Evolutionary conservation across 2,888 invertebrate genomes (phyloP).

Genomic region (Harpalus rubripes): DNA sequence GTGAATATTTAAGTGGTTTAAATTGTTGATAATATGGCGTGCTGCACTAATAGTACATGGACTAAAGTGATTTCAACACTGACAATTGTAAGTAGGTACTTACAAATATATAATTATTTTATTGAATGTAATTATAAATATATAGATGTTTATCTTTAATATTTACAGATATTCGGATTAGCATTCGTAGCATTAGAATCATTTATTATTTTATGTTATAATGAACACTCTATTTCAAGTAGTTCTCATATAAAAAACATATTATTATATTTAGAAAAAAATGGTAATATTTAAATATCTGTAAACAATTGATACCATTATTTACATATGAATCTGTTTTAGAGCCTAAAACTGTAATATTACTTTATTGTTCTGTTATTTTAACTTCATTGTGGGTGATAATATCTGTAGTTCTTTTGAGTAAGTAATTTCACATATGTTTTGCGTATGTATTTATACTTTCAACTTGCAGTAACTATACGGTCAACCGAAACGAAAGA

Average conservation of each 20-base stretch:
- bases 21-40: conserved; percentile 34
- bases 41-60: conserved; percentile 14
- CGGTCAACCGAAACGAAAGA: background rate
- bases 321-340: background rate
- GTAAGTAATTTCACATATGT: background rate
- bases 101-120: background rate
- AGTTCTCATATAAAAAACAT: background rate
- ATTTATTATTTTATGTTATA: too few relatives aligned
- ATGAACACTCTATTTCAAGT: too few relatives aligned
- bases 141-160: too few relatives aligned
- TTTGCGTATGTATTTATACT: too few relatives aligned
- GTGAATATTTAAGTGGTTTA: conserved; percentile 7
- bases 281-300: background rate
- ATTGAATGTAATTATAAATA: too few relatives aligned
- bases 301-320: background rate
- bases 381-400: conserved; percentile 2
- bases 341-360: background rate
- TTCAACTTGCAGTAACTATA: conserved; percentile 1
- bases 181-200: too few relatives aligned
- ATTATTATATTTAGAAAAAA: background rate
- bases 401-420: background rate
- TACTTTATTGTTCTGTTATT: conserved; percentile 5
- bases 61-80: conserved; percentile 8
- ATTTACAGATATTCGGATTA: too few relatives aligned
- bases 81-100: conserved; percentile 29